phyloP scores from a whole-genome alignment of 2,888 invertebrate species.

The Syrista parreyssii region DNA sequence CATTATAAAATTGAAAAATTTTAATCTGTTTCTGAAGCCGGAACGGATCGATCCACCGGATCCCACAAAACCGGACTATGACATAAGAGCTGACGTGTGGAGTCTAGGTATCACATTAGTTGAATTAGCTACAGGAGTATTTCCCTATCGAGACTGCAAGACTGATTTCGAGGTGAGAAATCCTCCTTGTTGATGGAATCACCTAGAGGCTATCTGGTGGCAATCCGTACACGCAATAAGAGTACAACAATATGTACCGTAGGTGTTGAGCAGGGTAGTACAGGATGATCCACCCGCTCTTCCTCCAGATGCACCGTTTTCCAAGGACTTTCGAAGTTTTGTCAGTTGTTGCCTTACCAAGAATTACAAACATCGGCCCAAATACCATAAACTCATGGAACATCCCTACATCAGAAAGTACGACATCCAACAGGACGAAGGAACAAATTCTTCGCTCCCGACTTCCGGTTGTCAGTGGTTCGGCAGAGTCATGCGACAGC shows the following conservation, averaged over 20 bases:
- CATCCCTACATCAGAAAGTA: constrained; percentile 89
- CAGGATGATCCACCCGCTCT: constrained; percentile 89
- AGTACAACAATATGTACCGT: constrained; percentile 1
- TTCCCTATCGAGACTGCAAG: constrained; percentile 94
- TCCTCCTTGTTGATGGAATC: too few species aligned
- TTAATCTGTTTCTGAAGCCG: constrained; percentile 73
- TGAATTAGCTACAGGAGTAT: constrained; percentile 95
- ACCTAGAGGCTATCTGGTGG: too few species aligned
- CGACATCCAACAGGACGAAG: constrained; percentile 64
- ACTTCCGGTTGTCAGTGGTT: constrained; percentile 77
- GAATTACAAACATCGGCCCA: constrained; percentile 92
- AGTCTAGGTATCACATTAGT: constrained; percentile 96
- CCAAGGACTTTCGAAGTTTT: constrained; percentile 88
- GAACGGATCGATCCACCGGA: constrained; percentile 96
- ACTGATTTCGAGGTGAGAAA: constrained; percentile 93
- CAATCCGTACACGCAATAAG: neutral
- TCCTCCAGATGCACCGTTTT: constrained; percentile 82
- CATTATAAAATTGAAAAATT: neutral
- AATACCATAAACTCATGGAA: constrained; percentile 90
- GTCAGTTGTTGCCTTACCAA: constrained; percentile 94
- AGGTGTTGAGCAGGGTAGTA: constrained; percentile 75
- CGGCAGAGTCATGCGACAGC: constrained; percentile 71
- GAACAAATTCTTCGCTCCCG: constrained; percentile 45
- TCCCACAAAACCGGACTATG: constrained; percentile 94
- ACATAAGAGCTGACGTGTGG: constrained; percentile 99